A percentile compares a stretch with the other conserved stretches of the same genome.
Evolutionary conservation across 53 echinoderm and acorn worm genomes (phyloP).

Genomic region (Luidia sarsii): DNA sequence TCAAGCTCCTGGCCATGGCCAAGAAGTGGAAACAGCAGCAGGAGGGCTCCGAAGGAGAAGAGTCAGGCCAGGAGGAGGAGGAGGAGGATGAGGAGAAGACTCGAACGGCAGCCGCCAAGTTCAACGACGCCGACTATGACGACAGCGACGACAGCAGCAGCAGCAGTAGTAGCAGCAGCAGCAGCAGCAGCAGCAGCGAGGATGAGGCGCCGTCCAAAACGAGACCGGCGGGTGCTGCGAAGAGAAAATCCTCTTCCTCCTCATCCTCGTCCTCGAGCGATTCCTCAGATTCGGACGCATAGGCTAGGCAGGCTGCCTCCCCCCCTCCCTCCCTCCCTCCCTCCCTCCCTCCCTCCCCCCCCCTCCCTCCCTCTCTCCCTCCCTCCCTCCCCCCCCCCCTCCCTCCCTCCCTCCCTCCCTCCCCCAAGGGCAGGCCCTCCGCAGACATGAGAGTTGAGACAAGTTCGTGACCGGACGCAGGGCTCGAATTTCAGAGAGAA

Average conservation of each 20-base stretch:
- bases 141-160: constrained; percentile 51
- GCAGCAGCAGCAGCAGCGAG: constrained; percentile 19
- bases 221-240: neutral
- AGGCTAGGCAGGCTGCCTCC: neutral
- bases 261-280: constrained; percentile 13
- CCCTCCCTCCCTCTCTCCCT: too few relatives aligned
- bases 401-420: too few relatives aligned
- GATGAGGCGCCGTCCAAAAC: constrained; percentile 16
- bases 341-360: neutral
- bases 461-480: neutral
- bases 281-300: constrained; percentile 27
- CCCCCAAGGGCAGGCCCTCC: too few relatives aligned
- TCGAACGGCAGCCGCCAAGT: neutral
- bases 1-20: constrained; percentile 97
- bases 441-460: neutral
- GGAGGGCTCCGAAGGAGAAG: constrained; percentile 27
- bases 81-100: neutral
- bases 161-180: constrained; percentile 11
- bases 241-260: neutral
- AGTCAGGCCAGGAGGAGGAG: constrained; percentile 17
- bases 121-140: constrained; percentile 39
- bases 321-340: neutral
- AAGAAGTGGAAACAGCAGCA: constrained; percentile 94
- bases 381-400: too few relatives aligned
- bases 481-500: too few relatives aligned